phyloP scores from a whole-genome alignment of 2,888 invertebrate species.

The Drosophila algonquin region DNA sequence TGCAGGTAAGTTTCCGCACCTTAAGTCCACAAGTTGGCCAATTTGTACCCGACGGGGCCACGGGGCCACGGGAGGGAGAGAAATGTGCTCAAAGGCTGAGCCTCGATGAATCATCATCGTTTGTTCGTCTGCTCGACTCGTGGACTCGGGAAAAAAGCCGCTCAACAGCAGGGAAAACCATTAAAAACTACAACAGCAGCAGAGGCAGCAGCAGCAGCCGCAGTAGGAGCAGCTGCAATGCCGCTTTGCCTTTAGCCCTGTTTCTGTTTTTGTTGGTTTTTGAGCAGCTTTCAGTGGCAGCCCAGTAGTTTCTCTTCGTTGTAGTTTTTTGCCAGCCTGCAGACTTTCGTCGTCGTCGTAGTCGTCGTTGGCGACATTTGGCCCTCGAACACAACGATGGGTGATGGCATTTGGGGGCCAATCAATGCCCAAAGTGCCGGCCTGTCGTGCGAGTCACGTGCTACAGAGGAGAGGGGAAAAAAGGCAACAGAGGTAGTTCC shows the following conservation, averaged over 20 bases:
- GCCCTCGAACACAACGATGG: not conserved
- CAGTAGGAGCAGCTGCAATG: conserved; percentile 14
- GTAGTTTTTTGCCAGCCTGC: conserved; percentile 5
- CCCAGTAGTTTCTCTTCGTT: conserved; percentile 19
- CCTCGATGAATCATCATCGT: conserved; percentile 52
- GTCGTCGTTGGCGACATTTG: conserved; percentile 36
- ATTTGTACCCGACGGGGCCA: conserved; percentile 6
- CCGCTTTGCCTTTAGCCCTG: conserved; percentile 45
- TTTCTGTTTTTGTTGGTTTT: conserved; percentile 7
- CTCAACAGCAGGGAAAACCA: conserved; percentile 49
- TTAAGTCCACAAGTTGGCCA: conserved; percentile 16
- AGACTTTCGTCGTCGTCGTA: conserved; percentile 25
- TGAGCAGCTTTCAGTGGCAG: conserved; percentile 46
- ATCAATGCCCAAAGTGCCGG: conserved; percentile 56
- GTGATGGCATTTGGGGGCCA: conserved; percentile 32
- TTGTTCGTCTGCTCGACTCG: conserved; percentile 10
- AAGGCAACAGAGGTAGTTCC: not conserved
- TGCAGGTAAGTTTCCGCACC: conserved; percentile 54
- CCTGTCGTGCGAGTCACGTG: conserved; percentile 29
- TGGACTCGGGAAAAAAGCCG: conserved; percentile 32
- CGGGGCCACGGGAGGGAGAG: not conserved
- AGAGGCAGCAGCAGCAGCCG: conserved; percentile 7
- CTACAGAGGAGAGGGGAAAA: conserved; percentile 1
- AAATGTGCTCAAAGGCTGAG: conserved; percentile 16
- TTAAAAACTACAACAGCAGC: conserved; percentile 28